Base-by-base conservation (phyloP, 2,797 vertebrate genomes). In the Fratercula arctica region DNA sequence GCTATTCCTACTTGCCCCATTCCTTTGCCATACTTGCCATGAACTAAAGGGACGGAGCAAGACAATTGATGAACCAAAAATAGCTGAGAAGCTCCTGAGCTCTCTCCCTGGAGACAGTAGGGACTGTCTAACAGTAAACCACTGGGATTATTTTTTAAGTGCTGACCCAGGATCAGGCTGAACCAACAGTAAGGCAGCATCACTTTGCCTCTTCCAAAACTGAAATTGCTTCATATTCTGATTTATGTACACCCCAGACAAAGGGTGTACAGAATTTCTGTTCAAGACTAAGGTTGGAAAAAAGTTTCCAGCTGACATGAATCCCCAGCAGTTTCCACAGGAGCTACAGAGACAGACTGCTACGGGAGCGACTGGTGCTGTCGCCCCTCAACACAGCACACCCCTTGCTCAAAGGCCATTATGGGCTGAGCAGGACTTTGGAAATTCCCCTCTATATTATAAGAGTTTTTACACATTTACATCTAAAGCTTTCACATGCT, bases 301-400 rank as follows among this genome's bases (percentile, higher is more conserved):
- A 33, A 64, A 29, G 10, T 57, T 67, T 70, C n/a, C 33, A 39
- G 60, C 25, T 28, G 53, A 63, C 10, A 26, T 0, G 3, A 79
- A 33, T 18, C 54, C 18, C 43, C 28, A 46, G 19, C 31, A 25
- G 26, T 28, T 53, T 79, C 45, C 53, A 77, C 26, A 39, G 33
- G 17, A 39, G 21, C 19, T 61, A n/a, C 16, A 57, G 61, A 51
- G 35, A 33, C 41, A 48, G 3, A 11, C 13, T 39, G 53, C 67
- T 37, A 3, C 1, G 5, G 45, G 12, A 67, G 11, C 1, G 0
- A 25, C 45, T 29, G 37, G 3, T 48, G 20, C 67, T 78, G 15
- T 4, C n/a, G 31, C 6, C 57, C 50, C 43, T 56, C 29, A 37
- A 19, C 31, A 20, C 23, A 43, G 57, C 41, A 26, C 53, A 26